A percentile compares a stretch with the other conserved stretches of the same genome.
phyloP scores from a whole-genome alignment of 2,888 invertebrate genomes.

The Xylocampa areola region DNA sequence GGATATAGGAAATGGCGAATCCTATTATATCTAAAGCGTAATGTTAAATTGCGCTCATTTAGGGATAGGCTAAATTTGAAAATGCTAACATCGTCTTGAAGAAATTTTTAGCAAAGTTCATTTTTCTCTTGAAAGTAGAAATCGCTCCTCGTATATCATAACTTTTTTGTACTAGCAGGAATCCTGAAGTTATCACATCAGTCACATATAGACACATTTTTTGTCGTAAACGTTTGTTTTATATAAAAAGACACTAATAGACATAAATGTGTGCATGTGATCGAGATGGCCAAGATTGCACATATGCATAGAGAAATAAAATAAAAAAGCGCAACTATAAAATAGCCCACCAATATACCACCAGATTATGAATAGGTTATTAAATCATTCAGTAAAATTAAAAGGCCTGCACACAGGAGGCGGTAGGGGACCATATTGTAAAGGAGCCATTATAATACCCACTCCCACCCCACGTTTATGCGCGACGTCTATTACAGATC shows the following conservation, averaged over 20 bases:
- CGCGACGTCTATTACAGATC: constrained; percentile 46
- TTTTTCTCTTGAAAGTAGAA: too few relatives aligned
- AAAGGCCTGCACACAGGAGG: constrained; percentile 42
- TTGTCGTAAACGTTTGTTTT: too few relatives aligned
- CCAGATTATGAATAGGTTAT: constrained; percentile 41
- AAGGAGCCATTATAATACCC: constrained; percentile 38
- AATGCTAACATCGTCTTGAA: too few relatives aligned
- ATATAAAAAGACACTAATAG: too few relatives aligned
- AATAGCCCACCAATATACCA: constrained; percentile 22
- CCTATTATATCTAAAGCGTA: constrained; percentile 25
- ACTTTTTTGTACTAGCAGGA: too few relatives aligned
- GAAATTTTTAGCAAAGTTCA: too few relatives aligned
- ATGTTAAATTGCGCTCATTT: constrained; percentile 7
- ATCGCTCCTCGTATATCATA: too few relatives aligned
- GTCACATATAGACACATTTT: too few relatives aligned
- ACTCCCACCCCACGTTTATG: constrained; percentile 23
- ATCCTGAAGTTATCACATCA: too few relatives aligned
- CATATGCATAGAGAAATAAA: background rate
- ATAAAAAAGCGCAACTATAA: constrained; percentile 10
- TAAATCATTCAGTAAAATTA: constrained; percentile 49
- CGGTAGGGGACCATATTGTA: constrained; percentile 37
- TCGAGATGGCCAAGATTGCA: too few relatives aligned
- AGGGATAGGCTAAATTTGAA: background rate
- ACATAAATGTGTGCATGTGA: too few relatives aligned
- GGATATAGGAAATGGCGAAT: constrained; percentile 22